These are phyloP conservation scores for Drosophila rhopaloa DNA, from an alignment of 1,140 invertebrate species.

Conservation along the genomic window DNA sequence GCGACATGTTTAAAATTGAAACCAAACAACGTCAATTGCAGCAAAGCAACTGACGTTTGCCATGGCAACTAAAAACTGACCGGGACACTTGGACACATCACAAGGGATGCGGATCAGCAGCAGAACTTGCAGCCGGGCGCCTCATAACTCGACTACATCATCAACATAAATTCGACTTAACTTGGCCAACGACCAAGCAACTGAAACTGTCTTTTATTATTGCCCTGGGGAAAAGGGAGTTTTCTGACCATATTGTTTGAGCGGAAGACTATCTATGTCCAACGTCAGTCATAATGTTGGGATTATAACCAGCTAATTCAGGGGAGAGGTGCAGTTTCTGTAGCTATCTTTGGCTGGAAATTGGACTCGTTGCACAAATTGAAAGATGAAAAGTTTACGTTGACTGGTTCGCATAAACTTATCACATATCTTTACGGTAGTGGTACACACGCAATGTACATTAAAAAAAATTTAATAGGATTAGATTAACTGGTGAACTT, in stretches of 20 bases:
- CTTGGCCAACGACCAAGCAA: slow-evolving; percentile 30
- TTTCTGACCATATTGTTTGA: slow-evolving; percentile 31
- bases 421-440: slow-evolving; percentile 29
- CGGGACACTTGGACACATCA: slow-evolving; percentile 7
- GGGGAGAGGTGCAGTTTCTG: no score
- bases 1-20: slow-evolving; percentile 54
- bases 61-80: slow-evolving; percentile 38
- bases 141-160: slow-evolving; percentile 42
- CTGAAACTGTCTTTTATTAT: slow-evolving; percentile 5
- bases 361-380: slow-evolving; percentile 26
- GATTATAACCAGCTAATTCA: slow-evolving; percentile 25
- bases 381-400: slow-evolving; percentile 32
- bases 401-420: slow-evolving; percentile 30
- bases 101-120: neutral
- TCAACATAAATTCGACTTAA: slow-evolving; percentile 80
- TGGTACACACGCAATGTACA: slow-evolving; percentile 1
- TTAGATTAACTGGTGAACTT: no score
- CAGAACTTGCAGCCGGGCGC: slow-evolving; percentile 2
- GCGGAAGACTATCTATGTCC: slow-evolving; percentile 22
- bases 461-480: neutral
- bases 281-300: slow-evolving; percentile 39
- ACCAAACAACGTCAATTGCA: slow-evolving; percentile 59
- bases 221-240: neutral
- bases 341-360: slow-evolving; percentile 13
- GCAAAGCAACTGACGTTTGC: slow-evolving; percentile 25